A percentile compares a stretch with the other conserved stretches of the same genome.
These are phyloP conservation scores for Trichopria drosophilae DNA, from an alignment of 2,888 invertebrate species.

Conservation along the genomic window DNA sequence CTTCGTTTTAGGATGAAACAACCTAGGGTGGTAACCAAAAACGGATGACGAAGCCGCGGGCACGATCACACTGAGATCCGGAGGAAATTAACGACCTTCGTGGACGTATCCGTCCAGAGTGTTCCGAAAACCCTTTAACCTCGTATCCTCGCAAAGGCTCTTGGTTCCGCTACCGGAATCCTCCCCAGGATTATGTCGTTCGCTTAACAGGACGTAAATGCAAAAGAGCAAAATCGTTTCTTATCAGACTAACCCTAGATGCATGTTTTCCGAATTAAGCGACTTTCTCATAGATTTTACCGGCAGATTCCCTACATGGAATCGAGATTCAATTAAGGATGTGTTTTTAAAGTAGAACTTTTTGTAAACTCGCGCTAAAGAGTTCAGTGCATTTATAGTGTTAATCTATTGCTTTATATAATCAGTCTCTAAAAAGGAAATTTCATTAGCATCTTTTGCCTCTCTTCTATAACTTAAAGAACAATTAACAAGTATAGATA, in stretches of 20 bases:
- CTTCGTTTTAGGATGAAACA: conserved; percentile 27
- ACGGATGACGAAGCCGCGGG: conserved; percentile 30
- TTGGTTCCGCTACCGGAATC: conserved; percentile 35
- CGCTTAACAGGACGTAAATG: conserved; percentile 44
- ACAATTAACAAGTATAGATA: too few species aligned
- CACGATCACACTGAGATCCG: conserved; percentile 40
- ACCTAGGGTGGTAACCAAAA: conserved; percentile 16
- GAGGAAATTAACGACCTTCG: conserved; percentile 43
- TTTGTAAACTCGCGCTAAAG: too few species aligned
- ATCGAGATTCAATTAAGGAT: too few species aligned
- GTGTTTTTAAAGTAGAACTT: too few species aligned
- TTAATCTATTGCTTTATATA: too few species aligned
- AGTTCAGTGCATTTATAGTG: too few species aligned
- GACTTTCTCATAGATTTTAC: too few species aligned
- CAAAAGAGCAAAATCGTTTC: conserved; percentile 36
- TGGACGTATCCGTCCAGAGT: conserved; percentile 34
- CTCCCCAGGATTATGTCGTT: conserved; percentile 40
- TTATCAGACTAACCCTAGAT: too few species aligned
- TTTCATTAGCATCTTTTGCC: too few species aligned
- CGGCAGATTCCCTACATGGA: conserved; percentile 12
- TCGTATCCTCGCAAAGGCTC: conserved; percentile 36
- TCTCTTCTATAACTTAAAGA: too few species aligned
- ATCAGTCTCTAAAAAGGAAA: too few species aligned
- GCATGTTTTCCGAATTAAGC: conserved; percentile 12
- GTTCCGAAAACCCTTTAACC: conserved; percentile 36